These are phyloP conservation scores for Cryptomyrus ogoouensis DNA, from an alignment of 2,113 vertebrate genomes.

Conservation along the genomic window DNA sequence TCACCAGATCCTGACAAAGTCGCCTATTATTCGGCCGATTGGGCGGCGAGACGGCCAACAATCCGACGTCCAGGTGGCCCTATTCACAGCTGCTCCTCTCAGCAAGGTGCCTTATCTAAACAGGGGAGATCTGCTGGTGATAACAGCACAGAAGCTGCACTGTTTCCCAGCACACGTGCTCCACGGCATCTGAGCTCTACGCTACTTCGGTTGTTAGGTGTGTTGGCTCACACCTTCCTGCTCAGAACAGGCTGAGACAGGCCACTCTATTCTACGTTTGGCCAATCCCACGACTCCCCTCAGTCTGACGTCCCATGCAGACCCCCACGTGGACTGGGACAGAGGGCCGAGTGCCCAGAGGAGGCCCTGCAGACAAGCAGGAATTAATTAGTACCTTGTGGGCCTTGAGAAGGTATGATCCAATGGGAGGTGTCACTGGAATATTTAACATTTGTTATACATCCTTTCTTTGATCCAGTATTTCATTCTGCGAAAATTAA, in stretches of 20 bases:
- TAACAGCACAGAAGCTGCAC: neutral
- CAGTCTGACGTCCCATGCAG: neutral
- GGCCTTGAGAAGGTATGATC: neutral
- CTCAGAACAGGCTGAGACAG: neutral
- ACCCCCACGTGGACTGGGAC: neutral
- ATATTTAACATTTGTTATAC: constrained; percentile 11
- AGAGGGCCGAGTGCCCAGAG: neutral
- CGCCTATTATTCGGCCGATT: neutral
- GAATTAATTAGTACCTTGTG: constrained; percentile 23
- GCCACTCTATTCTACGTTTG: neutral
- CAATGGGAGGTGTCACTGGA: neutral
- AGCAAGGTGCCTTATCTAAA: neutral
- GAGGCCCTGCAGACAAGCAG: neutral
- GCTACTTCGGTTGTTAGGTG: neutral
- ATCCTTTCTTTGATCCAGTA: neutral
- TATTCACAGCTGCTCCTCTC: neutral
- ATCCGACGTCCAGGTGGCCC: neutral
- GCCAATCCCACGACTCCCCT: neutral
- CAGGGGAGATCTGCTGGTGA: neutral
- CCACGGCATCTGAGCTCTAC: neutral
- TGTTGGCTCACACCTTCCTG: neutral
- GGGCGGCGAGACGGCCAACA: neutral
- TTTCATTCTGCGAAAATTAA: neutral
- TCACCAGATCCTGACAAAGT: neutral
- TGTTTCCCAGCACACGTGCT: neutral